Conservation (phyloP, 2,113 vertebrate species). For the Petrocephalus microphthalmus region DNA sequence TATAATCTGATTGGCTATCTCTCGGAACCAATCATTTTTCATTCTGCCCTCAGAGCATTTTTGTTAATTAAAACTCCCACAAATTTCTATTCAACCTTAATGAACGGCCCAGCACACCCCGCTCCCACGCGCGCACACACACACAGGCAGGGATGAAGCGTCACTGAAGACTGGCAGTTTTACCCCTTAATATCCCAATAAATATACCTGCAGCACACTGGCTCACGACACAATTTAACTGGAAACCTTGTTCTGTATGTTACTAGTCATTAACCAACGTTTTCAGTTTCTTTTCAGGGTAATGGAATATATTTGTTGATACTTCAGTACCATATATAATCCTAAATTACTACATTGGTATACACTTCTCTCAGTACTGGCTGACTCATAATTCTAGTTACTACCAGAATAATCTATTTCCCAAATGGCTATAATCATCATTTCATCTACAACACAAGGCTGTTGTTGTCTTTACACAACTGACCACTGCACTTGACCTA, state of each 20-base stretch:
- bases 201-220: neutral
- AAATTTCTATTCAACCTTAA: neutral
- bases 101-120: neutral
- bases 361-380: neutral
- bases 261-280: neutral
- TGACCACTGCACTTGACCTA: neutral
- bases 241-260: neutral
- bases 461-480: neutral
- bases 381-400: neutral
- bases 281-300: neutral
- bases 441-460: neutral
- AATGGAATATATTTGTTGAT: neutral
- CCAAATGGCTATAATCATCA: neutral
- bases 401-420: neutral
- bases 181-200: neutral
- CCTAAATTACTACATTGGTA: neutral
- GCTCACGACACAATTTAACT: neutral
- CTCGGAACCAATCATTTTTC: no score
- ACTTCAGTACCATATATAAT: neutral
- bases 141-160: neutral
- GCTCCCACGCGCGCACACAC: neutral
- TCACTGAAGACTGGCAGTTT: neutral
- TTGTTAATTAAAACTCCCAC: no score
- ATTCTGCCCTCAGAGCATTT: no score
- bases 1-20: no score